Percentiles rank a stretch among this genome's conserved stretches.
Conservation (phyloP, 1,140 invertebrate species). For the Eueides isabella region DNA sequence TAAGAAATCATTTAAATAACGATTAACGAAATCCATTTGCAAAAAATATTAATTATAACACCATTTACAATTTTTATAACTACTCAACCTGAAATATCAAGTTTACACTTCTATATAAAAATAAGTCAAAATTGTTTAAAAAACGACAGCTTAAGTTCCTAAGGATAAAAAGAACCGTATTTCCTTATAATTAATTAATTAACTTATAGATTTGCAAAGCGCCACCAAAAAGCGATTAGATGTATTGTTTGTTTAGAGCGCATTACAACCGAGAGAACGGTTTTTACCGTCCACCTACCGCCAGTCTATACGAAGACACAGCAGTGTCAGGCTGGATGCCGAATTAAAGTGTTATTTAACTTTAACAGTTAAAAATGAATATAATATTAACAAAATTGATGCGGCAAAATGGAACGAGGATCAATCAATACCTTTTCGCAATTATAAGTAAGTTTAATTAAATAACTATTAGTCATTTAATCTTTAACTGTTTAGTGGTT, state of each 20-base stretch:
- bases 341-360: background rate
- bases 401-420: slow-evolving; percentile 67
- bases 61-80: background rate
- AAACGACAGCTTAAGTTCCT: background rate
- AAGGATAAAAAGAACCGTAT: background rate
- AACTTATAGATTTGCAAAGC: background rate
- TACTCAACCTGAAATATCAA: background rate
- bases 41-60: background rate
- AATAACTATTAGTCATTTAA: slow-evolving; percentile 14
- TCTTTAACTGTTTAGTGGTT: background rate
- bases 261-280: slow-evolving; percentile 35
- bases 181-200: slow-evolving; percentile 13
- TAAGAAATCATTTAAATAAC: background rate
- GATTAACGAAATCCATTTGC: background rate
- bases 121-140: background rate
- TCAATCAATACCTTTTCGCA: slow-evolving; percentile 72
- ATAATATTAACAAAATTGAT: slow-evolving; percentile 64
- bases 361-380: slow-evolving; percentile 59
- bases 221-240: background rate
- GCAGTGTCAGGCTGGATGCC: slow-evolving; percentile 49
- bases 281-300: slow-evolving; percentile 43
- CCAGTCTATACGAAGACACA: slow-evolving; percentile 52
- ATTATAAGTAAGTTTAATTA: slow-evolving; percentile 62
- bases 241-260: slow-evolving; percentile 9
- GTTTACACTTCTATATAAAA: background rate